phyloP scores from a whole-genome alignment of 2,888 invertebrate genomes.

The Bugula neritina region DNA sequence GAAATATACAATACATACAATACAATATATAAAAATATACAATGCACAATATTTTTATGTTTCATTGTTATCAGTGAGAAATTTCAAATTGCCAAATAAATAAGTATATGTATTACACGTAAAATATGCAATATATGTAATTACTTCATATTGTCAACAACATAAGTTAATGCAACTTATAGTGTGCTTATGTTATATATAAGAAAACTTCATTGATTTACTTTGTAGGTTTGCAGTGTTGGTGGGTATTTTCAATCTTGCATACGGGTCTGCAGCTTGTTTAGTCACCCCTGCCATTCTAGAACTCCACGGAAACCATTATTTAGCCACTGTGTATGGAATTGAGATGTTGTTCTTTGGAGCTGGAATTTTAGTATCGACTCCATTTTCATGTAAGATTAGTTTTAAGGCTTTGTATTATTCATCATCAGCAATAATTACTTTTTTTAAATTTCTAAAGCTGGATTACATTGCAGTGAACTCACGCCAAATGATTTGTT shows the following conservation, averaged over 20 bases:
- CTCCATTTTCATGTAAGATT: constrained; percentile 4
- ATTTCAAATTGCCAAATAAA: no score
- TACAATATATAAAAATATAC: no score
- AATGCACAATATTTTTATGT: no score
- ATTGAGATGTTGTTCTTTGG: neutral
- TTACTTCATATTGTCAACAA: no score
- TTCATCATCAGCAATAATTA: neutral
- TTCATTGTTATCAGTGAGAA: no score
- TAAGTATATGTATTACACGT: no score
- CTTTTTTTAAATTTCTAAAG: neutral
- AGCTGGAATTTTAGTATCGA: neutral
- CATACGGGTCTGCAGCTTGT: neutral
- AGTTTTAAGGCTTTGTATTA: no score
- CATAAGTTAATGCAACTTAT: no score
- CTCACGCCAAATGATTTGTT: neutral
- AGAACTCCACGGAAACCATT: neutral
- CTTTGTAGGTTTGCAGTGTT: constrained; percentile 1
- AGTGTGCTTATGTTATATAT: no score
- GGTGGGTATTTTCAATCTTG: neutral
- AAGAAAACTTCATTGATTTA: no score
- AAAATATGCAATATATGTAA: no score
- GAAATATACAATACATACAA: no score
- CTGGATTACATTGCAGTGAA: neutral
- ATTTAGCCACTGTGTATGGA: neutral
- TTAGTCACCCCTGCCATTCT: neutral